These are phyloP conservation scores for Kryptolebias marmoratus DNA, from an alignment of 2,113 vertebrate species.

Conservation along the genomic window DNA sequence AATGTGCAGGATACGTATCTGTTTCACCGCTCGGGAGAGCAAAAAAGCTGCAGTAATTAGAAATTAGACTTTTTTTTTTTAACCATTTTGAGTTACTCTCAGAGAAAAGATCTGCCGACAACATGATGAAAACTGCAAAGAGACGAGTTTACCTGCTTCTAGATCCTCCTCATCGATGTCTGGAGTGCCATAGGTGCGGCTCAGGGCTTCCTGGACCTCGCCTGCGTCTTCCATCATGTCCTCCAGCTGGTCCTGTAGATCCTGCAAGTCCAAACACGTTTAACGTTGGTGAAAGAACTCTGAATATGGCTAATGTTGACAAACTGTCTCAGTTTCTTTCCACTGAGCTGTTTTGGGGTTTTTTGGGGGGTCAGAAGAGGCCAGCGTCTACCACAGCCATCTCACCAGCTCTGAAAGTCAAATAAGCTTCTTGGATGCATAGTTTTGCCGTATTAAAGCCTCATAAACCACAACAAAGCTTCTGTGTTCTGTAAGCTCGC, in stretches of 20 bases:
- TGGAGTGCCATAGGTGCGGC: conserved; percentile 95
- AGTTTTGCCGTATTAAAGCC: no score
- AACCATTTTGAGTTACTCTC: background rate
- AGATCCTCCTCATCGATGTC: conserved; percentile 97
- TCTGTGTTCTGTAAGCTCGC: no score
- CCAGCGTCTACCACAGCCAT: no score
- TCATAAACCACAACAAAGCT: no score
- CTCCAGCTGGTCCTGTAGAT: conserved; percentile 96
- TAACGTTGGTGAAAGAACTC: background rate
- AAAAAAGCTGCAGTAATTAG: no score
- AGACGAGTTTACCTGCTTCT: conserved; percentile 85
- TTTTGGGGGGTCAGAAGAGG: no score
- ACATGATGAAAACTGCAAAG: background rate
- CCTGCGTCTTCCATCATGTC: conserved; percentile 98
- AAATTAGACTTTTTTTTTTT: no score
- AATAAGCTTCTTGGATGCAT: no score
- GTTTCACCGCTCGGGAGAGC: background rate
- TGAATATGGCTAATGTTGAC: background rate
- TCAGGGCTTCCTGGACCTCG: conserved; percentile 94
- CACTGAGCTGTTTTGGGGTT: no score
- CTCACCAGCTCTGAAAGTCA: no score
- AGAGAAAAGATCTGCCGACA: background rate
- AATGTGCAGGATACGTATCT: background rate
- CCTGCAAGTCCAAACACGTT: conserved; percentile 75
- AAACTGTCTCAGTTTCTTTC: no score